Base-by-base conservation (phyloP, 2,888 invertebrate species). In the Minunthozetes semirufus region DNA sequence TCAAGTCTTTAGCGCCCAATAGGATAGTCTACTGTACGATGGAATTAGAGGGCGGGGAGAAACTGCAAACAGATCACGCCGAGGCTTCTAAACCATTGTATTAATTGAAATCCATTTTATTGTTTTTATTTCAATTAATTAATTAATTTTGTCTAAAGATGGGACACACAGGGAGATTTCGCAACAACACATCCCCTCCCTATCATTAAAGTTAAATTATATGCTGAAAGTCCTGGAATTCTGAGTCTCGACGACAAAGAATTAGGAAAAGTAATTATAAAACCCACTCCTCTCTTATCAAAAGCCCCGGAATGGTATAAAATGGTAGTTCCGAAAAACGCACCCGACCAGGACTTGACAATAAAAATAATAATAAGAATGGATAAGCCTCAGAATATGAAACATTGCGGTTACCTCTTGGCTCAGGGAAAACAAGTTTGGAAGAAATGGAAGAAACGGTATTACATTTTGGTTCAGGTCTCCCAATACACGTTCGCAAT, bases 111-210 rank as follows among this genome's bases (percentile, higher is more conserved):
- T 17, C 15, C 22, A 56, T 53, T 33, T 25, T 53, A 6, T 72
- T 19, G n/a, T n/a, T 25, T 56, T 25, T 13, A 50, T 72, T 13
- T n/a, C 53, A 72, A 38, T 48, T 19, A 48, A 63, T 25, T 66
- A 8, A 53, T 53, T 53, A n/a, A 53, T 22, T 53, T n/a, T 13
- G 5, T 29, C 15, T 5, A 17, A 22, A 94, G 94, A 89, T 99
- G 99, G 99, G 99, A 99, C 82, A 99, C 98, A 0, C 98, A 98
- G 87, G 99, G 97, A 74, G 99, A 99, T 85, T 99, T 99, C 85
- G 93, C 94, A 79, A 99, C 98, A 73, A 95, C 94, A 77, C 95
- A 98, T 83, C 94, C 98, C 0, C 86, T 99, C 77, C 99, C 99
- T 61, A 89, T 92, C 25, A 97, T 99, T 19, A 99, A 99, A 87